Evolutionary conservation across 2,113 vertebrate genomes (phyloP).

Genomic region (Carassius gibelio): DNA sequence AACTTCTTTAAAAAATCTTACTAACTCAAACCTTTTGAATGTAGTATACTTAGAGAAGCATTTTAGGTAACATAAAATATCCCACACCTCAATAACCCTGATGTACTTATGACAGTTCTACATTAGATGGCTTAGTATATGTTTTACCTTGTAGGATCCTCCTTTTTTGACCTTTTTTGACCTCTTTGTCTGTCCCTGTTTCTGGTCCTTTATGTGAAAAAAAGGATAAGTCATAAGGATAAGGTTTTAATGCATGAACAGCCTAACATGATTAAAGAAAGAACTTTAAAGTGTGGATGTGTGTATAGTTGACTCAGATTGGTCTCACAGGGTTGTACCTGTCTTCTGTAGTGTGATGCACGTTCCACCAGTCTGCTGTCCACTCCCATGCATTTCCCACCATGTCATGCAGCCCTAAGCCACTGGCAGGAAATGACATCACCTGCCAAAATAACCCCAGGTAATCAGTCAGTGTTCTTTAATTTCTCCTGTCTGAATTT

Average conservation of each 20-base stretch:
- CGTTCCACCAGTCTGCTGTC: slow-evolving; percentile 93
- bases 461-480: background rate
- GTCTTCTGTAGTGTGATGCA: slow-evolving; percentile 78
- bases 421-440: slow-evolving; percentile 88
- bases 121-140: background rate
- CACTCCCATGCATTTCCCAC: slow-evolving; percentile 97
- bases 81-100: too few relatives aligned
- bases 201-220: slow-evolving; percentile 82
- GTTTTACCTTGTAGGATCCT: slow-evolving; percentile 92
- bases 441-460: slow-evolving; percentile 75
- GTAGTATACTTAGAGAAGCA: too few relatives aligned
- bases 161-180: slow-evolving; percentile 88
- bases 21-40: too few relatives aligned
- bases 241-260: background rate
- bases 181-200: slow-evolving; percentile 79
- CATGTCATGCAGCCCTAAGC: slow-evolving; percentile 89
- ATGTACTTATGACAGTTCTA: background rate
- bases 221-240: background rate
- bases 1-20: too few relatives aligned
- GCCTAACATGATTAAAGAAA: background rate
- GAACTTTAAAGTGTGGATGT: background rate
- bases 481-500: background rate
- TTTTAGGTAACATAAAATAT: too few relatives aligned
- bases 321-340: slow-evolving; percentile 83
- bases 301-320: slow-evolving; percentile 4